These are phyloP conservation scores for Macaria notata DNA, from an alignment of 2,888 invertebrate genomes.

Conservation along the genomic window DNA sequence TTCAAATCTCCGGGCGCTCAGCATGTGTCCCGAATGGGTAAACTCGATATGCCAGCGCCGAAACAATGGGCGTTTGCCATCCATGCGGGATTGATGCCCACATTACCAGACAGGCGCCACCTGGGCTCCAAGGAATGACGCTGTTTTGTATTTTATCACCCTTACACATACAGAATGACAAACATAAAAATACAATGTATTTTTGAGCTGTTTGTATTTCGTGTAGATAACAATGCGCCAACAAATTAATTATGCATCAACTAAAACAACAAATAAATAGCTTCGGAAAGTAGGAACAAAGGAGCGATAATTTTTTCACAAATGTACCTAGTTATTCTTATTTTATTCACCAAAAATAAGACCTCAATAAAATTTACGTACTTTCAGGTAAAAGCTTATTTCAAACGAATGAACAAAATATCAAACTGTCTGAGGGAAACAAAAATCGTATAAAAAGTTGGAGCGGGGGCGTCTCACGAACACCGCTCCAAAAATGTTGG, in stretches of 20 bases:
- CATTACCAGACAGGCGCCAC: conserved; percentile 33
- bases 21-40: conserved; percentile 25
- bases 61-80: conserved; percentile 38
- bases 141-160: conserved; percentile 17
- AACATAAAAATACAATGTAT: not conserved
- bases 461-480: conserved; percentile 8
- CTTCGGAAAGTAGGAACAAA: too few relatives aligned
- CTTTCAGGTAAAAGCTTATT: too few relatives aligned
- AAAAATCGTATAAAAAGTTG: conserved; percentile 7
- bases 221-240: too few relatives aligned
- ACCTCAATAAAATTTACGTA: too few relatives aligned
- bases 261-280: too few relatives aligned
- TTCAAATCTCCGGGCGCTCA: conserved; percentile 19
- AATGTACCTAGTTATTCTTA: too few relatives aligned
- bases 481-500: conserved; percentile 12
- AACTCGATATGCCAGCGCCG: conserved; percentile 31
- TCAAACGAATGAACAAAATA: conserved; percentile 2
- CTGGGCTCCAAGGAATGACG: conserved; percentile 19
- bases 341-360: too few relatives aligned
- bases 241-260: too few relatives aligned
- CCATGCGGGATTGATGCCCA: conserved; percentile 34
- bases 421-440: conserved; percentile 6
- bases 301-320: too few relatives aligned
- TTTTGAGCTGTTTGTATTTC: too few relatives aligned
- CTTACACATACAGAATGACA: not conserved